Evolutionary conservation across 2,888 invertebrate genomes (phyloP).

Genomic region (Chymomyza caudatula): DNA sequence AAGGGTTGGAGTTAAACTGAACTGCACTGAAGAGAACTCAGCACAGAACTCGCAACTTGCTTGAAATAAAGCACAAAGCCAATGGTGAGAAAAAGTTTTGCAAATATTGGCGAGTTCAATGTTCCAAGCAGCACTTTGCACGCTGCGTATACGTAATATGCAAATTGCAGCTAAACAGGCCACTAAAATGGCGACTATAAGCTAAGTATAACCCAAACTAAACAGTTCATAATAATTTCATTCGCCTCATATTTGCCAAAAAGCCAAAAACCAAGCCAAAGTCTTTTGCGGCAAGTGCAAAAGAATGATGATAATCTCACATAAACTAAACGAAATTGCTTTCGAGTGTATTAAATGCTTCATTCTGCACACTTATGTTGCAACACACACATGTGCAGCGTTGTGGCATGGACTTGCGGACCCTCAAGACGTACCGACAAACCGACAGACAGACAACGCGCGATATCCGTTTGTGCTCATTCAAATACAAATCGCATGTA

Average conservation of each 20-base stretch:
- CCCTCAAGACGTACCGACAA: constrained; percentile 12
- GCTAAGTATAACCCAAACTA: constrained; percentile 1
- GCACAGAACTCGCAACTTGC: no score
- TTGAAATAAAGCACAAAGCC: constrained; percentile 3
- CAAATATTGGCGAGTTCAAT: constrained; percentile 30
- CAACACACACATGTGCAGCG: constrained; percentile 20
- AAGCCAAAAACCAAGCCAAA: constrained; percentile 35
- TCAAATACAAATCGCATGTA: constrained; percentile 58
- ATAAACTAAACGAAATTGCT: constrained; percentile 37
- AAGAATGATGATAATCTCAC: neutral
- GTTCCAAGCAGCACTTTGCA: neutral
- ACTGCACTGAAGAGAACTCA: neutral
- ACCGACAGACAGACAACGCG: constrained; percentile 23
- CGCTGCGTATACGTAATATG: neutral
- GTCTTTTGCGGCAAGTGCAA: constrained; percentile 25
- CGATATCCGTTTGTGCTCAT: constrained; percentile 65
- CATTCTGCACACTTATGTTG: constrained; percentile 38
- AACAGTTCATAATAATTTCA: neutral
- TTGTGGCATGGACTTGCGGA: constrained; percentile 7
- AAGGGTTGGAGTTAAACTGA: constrained; percentile 17
- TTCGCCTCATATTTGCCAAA: neutral
- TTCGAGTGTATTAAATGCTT: constrained; percentile 61
- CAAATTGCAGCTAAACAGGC: neutral
- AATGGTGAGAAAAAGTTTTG: constrained; percentile 30
- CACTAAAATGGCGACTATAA: neutral